These are phyloP conservation scores for Acestrorhynchus altus DNA, from an alignment of 2,797 vertebrate genomes.

Conservation along the genomic window DNA sequence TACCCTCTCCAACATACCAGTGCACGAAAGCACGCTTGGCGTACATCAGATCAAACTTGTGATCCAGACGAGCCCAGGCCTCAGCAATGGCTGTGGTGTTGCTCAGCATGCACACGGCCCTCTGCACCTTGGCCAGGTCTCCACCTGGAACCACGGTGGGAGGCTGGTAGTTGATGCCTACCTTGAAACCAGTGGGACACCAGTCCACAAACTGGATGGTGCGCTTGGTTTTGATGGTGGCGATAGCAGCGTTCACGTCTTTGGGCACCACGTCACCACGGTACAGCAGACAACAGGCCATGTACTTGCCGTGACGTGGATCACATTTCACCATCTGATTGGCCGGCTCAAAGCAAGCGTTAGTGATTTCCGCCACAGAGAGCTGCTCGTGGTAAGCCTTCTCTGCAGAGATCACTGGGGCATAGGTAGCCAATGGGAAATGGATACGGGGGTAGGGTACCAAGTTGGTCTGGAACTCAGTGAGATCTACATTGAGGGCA, in stretches of 20 bases:
- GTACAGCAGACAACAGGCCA: conserved; percentile 79
- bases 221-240: conserved; percentile 86
- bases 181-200: conserved; percentile 88
- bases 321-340: conserved; percentile 83
- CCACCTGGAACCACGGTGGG: conserved; percentile 87
- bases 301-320: conserved; percentile 73
- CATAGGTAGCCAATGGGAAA: conserved; percentile 80
- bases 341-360: conserved; percentile 75
- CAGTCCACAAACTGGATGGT: conserved; percentile 87
- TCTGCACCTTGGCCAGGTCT: conserved; percentile 89
- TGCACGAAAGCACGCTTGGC: conserved; percentile 90
- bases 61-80: conserved; percentile 88
- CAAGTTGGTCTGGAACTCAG: conserved; percentile 87
- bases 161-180: conserved; percentile 87
- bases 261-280: conserved; percentile 85
- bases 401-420: conserved; percentile 79
- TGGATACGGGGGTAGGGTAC: conserved; percentile 81
- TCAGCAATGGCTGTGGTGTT: conserved; percentile 89
- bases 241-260: conserved; percentile 86
- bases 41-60: conserved; percentile 91
- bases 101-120: conserved; percentile 94
- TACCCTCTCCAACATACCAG: conserved; percentile 91
- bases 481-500: conserved; percentile 82
- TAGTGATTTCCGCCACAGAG: conserved; percentile 20
- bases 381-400: conserved; percentile 70